phyloP scores from a whole-genome alignment of 2,113 vertebrate species.

The Chloroceryle aenea region DNA sequence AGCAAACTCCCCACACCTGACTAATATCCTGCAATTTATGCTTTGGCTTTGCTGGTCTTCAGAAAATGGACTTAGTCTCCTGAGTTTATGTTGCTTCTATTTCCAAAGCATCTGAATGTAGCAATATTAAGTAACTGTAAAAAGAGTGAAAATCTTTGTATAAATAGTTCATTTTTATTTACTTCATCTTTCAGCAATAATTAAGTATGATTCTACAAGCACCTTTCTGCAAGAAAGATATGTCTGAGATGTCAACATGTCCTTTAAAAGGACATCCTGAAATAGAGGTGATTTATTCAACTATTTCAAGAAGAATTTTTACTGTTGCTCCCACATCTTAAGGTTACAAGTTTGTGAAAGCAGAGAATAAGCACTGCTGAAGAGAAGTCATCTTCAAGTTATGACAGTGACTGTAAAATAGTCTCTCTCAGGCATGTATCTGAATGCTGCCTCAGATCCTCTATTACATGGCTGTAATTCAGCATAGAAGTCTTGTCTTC shows the following conservation, averaged over 20 bases:
- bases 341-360: background rate
- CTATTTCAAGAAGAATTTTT: background rate
- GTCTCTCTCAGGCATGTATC: background rate
- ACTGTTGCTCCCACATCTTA: background rate
- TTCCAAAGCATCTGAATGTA: background rate
- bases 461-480: background rate
- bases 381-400: background rate
- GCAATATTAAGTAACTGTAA: background rate
- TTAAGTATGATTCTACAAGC: background rate
- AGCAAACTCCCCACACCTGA: background rate
- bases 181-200: background rate
- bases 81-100: background rate
- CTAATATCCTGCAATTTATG: background rate
- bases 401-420: background rate
- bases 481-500: background rate
- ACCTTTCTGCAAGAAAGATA: background rate
- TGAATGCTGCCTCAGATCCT: background rate
- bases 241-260: fast-evolving
- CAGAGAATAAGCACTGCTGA: background rate
- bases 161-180: background rate
- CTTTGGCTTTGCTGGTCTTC: background rate
- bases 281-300: background rate
- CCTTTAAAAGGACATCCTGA: background rate
- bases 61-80: background rate
- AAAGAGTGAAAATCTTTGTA: background rate